These are phyloP conservation scores for Astropecten irregularis DNA, from an alignment of 53 echinoderm and acorn worm species.

Conservation along the genomic window DNA sequence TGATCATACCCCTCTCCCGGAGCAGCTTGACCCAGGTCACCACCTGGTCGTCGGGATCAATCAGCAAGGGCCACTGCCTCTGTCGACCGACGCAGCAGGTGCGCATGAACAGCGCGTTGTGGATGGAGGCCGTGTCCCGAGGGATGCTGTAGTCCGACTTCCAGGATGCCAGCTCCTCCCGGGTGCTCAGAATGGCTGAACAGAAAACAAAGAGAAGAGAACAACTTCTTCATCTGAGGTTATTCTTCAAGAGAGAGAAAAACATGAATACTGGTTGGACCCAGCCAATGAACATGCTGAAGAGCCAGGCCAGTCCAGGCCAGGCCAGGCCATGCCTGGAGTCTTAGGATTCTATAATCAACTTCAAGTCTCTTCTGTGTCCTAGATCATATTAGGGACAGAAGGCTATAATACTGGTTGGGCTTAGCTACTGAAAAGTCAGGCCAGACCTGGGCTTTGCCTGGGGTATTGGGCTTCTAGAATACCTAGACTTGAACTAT, in stretches of 20 bases:
- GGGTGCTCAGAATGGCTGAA: constrained; percentile 70
- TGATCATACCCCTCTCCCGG: constrained; percentile 69
- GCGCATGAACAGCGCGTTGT: constrained; percentile 83
- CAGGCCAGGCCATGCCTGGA: too few species aligned
- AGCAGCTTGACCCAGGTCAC: constrained; percentile 86
- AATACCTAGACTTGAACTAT: too few species aligned
- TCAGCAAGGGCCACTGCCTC: constrained; percentile 90
- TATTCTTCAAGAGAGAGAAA: too few species aligned
- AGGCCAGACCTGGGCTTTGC: too few species aligned
- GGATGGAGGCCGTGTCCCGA: constrained; percentile 62
- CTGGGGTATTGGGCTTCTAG: too few species aligned
- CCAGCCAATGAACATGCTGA: background rate
- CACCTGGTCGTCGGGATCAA: constrained; percentile 93
- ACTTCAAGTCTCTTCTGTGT: too few species aligned
- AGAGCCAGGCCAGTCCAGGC: background rate
- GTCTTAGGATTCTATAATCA: too few species aligned
- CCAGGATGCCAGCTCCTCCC: constrained; percentile 83
- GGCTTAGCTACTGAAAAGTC: too few species aligned
- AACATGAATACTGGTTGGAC: background rate
- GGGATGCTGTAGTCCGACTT: constrained; percentile 48
- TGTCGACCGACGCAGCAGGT: constrained; percentile 77
- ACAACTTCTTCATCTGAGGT: background rate
- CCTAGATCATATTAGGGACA: too few species aligned
- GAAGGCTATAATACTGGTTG: too few species aligned
- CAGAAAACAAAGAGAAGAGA: background rate